These are phyloP conservation scores for Pteruthius melanotis DNA, from an alignment of 2,113 vertebrate species.

Conservation along the genomic window DNA sequence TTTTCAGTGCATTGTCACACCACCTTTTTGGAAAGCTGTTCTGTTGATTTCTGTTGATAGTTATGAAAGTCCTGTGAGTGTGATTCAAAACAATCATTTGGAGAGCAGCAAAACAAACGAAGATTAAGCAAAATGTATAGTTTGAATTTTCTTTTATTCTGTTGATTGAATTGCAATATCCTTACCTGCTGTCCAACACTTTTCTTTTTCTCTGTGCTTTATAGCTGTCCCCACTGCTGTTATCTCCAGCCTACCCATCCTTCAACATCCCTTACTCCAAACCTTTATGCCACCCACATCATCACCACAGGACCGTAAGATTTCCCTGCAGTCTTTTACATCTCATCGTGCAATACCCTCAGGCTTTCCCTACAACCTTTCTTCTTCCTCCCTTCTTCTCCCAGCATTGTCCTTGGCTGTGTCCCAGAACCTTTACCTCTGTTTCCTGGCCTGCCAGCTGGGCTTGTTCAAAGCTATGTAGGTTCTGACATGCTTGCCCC, in stretches of 20 bases:
- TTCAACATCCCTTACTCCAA: background rate
- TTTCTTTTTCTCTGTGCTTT: background rate
- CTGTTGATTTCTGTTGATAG: background rate
- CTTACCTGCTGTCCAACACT: background rate
- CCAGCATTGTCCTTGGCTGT: background rate
- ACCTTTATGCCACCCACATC: background rate
- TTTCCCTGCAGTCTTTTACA: background rate
- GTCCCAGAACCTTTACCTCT: background rate
- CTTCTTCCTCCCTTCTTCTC: background rate
- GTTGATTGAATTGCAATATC: background rate
- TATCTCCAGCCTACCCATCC: background rate
- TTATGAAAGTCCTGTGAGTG: background rate
- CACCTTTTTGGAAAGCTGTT: background rate
- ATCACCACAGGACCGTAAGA: background rate
- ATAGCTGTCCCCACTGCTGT: background rate
- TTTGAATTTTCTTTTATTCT: background rate
- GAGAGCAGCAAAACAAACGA: background rate
- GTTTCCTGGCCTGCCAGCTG: background rate
- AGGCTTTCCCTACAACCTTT: background rate
- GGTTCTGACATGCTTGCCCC: background rate
- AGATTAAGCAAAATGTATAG: background rate
- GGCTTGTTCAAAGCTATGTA: background rate
- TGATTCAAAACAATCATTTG: background rate
- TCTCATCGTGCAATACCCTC: background rate
- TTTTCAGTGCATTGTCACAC: background rate